phyloP scores from a whole-genome alignment of 64 coral and sea anemone species.

The Pocillopora verrucosa region DNA sequence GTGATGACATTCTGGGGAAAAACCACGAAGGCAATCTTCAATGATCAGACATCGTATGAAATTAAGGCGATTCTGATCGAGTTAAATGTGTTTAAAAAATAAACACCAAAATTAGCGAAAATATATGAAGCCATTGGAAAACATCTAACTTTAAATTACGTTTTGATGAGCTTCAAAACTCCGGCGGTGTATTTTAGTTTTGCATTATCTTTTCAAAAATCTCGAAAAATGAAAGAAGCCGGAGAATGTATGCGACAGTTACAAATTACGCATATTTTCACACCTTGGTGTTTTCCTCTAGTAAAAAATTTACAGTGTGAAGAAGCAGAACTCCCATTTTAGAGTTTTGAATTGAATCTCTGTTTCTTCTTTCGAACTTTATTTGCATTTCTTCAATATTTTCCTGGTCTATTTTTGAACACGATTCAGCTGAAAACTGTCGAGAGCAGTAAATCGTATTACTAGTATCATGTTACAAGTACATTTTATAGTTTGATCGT shows the following conservation, averaged over 20 bases:
- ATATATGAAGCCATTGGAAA: background rate
- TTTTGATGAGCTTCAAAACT: background rate
- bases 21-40: background rate
- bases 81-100: constrained; percentile 23
- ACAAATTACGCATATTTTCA: background rate
- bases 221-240: constrained; percentile 6
- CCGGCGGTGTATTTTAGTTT: background rate
- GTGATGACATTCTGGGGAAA: constrained; percentile 5
- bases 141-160: constrained; percentile 25
- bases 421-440: background rate
- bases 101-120: constrained; percentile 17
- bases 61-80: background rate
- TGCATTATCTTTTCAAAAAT: constrained; percentile 24
- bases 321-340: background rate
- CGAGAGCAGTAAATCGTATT: background rate
- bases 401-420: background rate
- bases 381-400: background rate
- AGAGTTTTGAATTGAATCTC: background rate
- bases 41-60: background rate
- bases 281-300: background rate
- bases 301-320: background rate
- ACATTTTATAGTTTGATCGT: background rate
- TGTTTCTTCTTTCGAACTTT: background rate
- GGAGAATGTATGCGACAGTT: constrained; percentile 9
- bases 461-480: background rate